Evolutionary conservation across 2,797 vertebrate species (phyloP), one percentile per base, ranked within the genome.

Genomic region (Molossus molossus): DNA sequence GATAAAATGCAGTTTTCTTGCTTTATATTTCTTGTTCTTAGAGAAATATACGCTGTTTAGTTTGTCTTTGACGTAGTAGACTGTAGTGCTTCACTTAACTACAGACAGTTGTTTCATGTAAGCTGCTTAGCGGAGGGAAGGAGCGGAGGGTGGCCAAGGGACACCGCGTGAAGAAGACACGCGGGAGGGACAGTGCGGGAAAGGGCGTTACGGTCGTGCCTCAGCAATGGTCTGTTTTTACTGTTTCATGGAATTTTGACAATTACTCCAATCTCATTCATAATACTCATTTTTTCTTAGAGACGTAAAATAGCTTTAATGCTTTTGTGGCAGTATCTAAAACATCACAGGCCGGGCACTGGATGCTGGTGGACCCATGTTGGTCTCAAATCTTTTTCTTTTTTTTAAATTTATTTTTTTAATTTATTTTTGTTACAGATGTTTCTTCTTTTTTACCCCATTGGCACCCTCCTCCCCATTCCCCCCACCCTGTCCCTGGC

Each of bases 21-120:
- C 75, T 87, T 5, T 73, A 9, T 27, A 10, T 33, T 64, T 64
- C 14, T 60, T 40, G 3, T 53, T 45, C 23, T 45, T 60, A 67
- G n/a, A 76, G 53, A 92, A 91, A 87, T 94, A 84, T 3, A 77
- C 91, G 27, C 57, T 53, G 11, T 40, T 83, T 72, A 50, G 80
- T 90, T 94, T 91, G n/a, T 83, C 57, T 94, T 89, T 90, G 84
- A 17, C 3, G 14, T 60, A 85, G 57, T 37, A 92, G 64, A 50
- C 87, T 45, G 18, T n/a, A 72, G 3, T 57, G 13, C 69, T 95
- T 93, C 77, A 65, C 77, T 73, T 88, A 23, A 23, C 27, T 84
- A 76, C 87, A 65, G 3, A 70, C 48, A 45, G 25, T 84, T 64
- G 8, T 33, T 87, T 29, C 3, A 55, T 21, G 7, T 69, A 65